phyloP scores from a whole-genome alignment of 1,140 invertebrate species.

The Notospermus geniculatus region DNA sequence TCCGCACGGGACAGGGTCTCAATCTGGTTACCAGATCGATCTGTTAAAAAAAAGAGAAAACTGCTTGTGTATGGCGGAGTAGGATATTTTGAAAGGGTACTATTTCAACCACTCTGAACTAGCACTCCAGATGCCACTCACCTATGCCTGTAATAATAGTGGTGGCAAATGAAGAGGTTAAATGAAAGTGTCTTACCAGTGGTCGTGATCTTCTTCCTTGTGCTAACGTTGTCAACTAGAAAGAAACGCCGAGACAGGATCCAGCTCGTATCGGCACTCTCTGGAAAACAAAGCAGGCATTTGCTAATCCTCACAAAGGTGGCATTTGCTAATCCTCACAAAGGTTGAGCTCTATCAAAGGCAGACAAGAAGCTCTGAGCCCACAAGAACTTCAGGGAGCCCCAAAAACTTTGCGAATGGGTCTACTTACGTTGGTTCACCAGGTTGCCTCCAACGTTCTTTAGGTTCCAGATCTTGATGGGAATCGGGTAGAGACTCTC shows the following conservation, averaged over 20 bases:
- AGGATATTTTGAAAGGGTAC: no score
- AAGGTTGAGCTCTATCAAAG: no score
- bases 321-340: no score
- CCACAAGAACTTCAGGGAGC: no score
- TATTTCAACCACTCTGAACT: no score
- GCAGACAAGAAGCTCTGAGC: no score
- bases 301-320: no score
- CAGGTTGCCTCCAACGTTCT: slow-evolving; percentile 30
- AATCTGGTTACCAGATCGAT: neutral
- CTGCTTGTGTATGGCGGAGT: no score
- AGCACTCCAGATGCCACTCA: neutral
- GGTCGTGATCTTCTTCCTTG: slow-evolving; percentile 25
- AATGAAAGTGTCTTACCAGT: no score
- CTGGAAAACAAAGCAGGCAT: no score
- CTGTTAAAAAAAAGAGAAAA: neutral
- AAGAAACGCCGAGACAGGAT: slow-evolving; percentile 69
- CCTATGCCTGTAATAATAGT: slow-evolving; percentile 49
- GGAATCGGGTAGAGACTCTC: slow-evolving; percentile 63
- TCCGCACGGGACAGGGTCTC: neutral
- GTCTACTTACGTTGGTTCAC: slow-evolving; percentile 40
- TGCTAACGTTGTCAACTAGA: slow-evolving; percentile 60
- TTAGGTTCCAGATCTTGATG: slow-evolving; percentile 58
- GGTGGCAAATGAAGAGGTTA: no score
- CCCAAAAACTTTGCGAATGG: no score
- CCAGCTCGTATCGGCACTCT: slow-evolving; percentile 14